These are phyloP conservation scores for Epinephelus coioides DNA, from an alignment of 2,797 vertebrate genomes.

Conservation along the genomic window DNA sequence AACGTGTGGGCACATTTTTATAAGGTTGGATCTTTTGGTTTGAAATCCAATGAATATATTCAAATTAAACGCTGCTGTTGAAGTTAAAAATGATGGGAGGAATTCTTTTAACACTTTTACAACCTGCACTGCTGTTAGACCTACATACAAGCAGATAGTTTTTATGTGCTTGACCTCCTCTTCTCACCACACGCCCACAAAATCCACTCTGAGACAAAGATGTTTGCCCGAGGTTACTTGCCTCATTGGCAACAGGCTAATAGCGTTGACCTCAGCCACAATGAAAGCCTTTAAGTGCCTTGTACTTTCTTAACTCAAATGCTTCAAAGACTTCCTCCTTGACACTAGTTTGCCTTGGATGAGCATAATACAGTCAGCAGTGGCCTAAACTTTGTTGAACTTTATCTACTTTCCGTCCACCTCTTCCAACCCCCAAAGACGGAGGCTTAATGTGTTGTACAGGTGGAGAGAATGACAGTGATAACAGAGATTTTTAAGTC, in stretches of 20 bases:
- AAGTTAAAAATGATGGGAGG: constrained; percentile 16
- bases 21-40: constrained; percentile 35
- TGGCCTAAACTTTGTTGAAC: constrained; percentile 32
- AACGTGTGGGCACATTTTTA: constrained; percentile 49
- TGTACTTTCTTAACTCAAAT: constrained; percentile 48
- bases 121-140: constrained; percentile 33
- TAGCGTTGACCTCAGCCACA: constrained; percentile 60
- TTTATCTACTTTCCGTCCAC: constrained; percentile 15
- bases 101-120: constrained; percentile 16
- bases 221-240: constrained; percentile 60
- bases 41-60: constrained; percentile 44
- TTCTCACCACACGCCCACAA: constrained; percentile 46
- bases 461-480: constrained; percentile 9
- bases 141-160: constrained; percentile 50
- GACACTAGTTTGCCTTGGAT: constrained; percentile 34
- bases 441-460: background rate
- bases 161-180: constrained; percentile 68
- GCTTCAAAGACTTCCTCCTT: constrained; percentile 40
- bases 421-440: background rate
- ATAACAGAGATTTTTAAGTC: constrained; percentile 34
- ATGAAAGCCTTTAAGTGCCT: constrained; percentile 63
- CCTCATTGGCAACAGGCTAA: constrained; percentile 68
- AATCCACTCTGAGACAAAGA: constrained; percentile 65
- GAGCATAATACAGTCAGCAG: constrained; percentile 34
- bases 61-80: constrained; percentile 42